Base-by-base conservation (phyloP, 1,140 invertebrate species). In the Vanessa tameamea region DNA sequence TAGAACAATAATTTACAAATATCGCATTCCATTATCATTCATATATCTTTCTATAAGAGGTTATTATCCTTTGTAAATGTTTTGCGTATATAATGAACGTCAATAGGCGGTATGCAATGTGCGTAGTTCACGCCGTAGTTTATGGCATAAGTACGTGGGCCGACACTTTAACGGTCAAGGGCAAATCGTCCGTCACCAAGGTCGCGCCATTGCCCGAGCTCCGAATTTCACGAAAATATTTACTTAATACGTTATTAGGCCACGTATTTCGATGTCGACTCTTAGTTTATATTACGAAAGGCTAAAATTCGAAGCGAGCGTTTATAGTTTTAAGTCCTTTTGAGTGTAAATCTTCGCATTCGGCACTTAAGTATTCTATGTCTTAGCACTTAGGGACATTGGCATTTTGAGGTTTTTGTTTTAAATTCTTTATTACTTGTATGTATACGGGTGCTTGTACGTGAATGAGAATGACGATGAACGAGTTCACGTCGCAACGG, bases 81-180 rank as follows among this genome's bases (percentile, higher is more conserved):
- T 68, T 48, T 69, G 63, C 23, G 66, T 48, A 53, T 73, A 69
- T 69, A 74, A 74, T 64, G 65, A 66, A 65, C 70, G 48, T 13
- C 23, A 51, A 55, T 72, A 26, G 55, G 68, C 57, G 72, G 77
- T 82, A 79, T 83, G 80, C 78, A 64, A 51, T 70, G 74, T 79
- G 80, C 74, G 82, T 82, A 72, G 74, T 79, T 80, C 73, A 65
- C 73, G 69, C 80, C 75, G 77, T 81, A 77, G 72, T 81, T 82
- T 84, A 84, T 82, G 81, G 81, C 71, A 70, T 79, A 76, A 47
- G 80, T 80, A 86, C 80, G 85, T 85, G 83, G 83, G 81, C 55
- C 78, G 80, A 81, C 82, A 82, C 79, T 75, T 64, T 72, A 65
- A 67, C 80, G 82, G 83, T 88, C 86, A 88, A 88, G 86, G 86